These are phyloP conservation scores for Sternotherus odoratus DNA, from an alignment of 2,797 vertebrate species.

Conservation along the genomic window DNA sequence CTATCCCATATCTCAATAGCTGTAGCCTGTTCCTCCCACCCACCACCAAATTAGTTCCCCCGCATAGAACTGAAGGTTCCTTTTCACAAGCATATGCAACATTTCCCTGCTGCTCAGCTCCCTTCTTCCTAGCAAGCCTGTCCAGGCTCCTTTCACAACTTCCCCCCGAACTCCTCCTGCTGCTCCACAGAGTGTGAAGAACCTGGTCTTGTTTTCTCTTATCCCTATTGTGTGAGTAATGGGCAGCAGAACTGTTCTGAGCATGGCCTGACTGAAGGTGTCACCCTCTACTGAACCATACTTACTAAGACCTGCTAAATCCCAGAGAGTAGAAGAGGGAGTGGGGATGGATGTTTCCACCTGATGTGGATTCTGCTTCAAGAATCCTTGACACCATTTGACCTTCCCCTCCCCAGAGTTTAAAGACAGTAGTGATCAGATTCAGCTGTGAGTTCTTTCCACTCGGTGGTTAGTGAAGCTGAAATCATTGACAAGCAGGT, in stretches of 20 bases:
- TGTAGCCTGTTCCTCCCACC: background rate
- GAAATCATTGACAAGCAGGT: background rate
- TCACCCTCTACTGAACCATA: background rate
- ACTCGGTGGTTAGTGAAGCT: background rate
- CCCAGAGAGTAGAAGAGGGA: background rate
- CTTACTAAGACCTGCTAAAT: background rate
- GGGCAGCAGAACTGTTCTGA: background rate
- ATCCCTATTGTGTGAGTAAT: background rate
- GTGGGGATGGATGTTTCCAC: background rate
- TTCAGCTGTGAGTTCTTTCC: no score
- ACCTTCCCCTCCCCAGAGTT: background rate
- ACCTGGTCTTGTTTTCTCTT: background rate
- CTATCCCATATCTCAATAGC: background rate
- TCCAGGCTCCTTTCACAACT: background rate
- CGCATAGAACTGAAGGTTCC: background rate
- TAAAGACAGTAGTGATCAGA: background rate
- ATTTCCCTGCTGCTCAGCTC: background rate
- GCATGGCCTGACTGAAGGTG: background rate
- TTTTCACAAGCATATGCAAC: background rate
- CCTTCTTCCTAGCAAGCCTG: background rate
- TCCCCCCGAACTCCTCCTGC: background rate
- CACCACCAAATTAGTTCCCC: background rate
- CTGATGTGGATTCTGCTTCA: background rate
- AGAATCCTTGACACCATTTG: background rate
- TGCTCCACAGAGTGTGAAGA: background rate